Base-by-base conservation (phyloP, 2,888 invertebrate species). In the Cerastis leucographa region DNA sequence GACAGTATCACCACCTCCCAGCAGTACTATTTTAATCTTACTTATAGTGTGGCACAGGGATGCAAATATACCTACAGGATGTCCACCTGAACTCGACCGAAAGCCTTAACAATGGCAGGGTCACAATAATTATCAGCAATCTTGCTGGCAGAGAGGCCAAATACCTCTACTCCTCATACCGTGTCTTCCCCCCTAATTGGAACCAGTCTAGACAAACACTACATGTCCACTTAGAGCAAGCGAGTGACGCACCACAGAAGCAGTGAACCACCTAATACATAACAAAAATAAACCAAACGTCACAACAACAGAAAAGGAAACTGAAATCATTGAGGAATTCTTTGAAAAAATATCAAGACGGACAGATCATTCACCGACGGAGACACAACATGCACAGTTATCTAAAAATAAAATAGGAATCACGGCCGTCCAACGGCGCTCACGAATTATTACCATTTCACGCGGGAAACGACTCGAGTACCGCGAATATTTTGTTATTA, bases 371-470 rank as follows among this genome's bases (percentile, higher is more conserved):
- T 92, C 92, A 91, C 92, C 89, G 90, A 71, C 78, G 71, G 88
- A 90, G 92, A 92, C 91, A 92, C 91, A 97, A 97, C 87, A 93
- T 93, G 91, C 71, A 93, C 88, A 88, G 85, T 81, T 84, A 80
- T 88, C 93, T 94, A 95, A 91, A 95, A 94, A 93, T 94, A 95
- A 91, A 89, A 80, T 89, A 89, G 91, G 87, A 91, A 90, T 93
- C 94, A 93, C 90, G 94, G 94, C 87, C 94, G 90, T 80, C 80
- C 81, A 78, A 82, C 83, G 86, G 76, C 65, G 71, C 85, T 74
- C 75, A 74, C 85, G 70, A 87, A 83, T 84, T 87, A 87, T 85
- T 80, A 87, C 85, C 87, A 88, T 87, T 86, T 85, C 84, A 77
- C 81, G 81, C 73, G 84, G 84, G 74, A 84, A 76, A 83, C 84